A percentile compares a stretch with the other conserved stretches of the same genome.
These are phyloP conservation scores for Steatocranus sp. DNA, from an alignment of 2,797 vertebrate species.

Conservation along the genomic window DNA sequence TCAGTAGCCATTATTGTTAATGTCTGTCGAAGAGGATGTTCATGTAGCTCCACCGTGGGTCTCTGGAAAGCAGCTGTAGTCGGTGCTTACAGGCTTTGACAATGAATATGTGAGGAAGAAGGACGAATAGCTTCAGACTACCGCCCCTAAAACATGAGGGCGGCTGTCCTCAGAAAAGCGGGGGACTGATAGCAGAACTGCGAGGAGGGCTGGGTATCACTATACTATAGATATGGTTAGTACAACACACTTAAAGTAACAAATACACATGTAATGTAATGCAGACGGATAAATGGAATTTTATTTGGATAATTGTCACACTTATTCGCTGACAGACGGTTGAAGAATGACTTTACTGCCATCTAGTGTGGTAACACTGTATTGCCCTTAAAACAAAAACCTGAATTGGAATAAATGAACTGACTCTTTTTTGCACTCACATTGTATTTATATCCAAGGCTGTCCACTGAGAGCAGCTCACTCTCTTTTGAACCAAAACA, in stretches of 20 bases:
- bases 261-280: neutral
- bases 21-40: neutral
- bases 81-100: neutral
- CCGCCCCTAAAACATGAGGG: constrained; percentile 10
- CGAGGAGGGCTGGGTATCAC: rapidly evolving
- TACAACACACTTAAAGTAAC: neutral
- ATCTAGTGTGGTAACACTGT: neutral
- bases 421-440: neutral
- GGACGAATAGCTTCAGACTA: neutral
- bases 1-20: constrained; percentile 53
- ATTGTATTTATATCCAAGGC: neutral
- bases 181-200: neutral
- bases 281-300: neutral
- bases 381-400: neutral
- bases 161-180: neutral
- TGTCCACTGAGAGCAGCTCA: neutral
- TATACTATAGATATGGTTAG: rapidly evolving
- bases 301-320: neutral
- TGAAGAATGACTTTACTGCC: neutral
- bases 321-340: neutral
- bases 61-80: neutral
- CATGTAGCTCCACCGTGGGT: neutral
- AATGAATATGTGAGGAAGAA: neutral
- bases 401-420: neutral
- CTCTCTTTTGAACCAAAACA: neutral